Conservation (phyloP, 1,140 invertebrate species). For the Vanessa tameamea region DNA sequence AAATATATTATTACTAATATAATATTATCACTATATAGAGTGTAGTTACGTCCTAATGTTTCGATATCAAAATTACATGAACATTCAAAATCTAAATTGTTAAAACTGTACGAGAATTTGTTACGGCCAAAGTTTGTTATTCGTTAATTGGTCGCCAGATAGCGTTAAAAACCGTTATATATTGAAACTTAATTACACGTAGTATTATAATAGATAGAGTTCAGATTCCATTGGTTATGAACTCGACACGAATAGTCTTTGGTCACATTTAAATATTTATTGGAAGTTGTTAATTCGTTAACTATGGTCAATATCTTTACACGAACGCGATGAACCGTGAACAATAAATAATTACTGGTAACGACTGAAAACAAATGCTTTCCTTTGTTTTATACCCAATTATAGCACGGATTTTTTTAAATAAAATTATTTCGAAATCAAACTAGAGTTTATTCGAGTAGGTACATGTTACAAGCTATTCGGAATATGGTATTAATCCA, state of each 20-base stretch:
- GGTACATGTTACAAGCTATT: no score
- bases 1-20: no score
- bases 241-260: conserved; percentile 46
- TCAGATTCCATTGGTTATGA: conserved; percentile 39
- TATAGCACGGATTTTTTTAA: conserved; percentile 13
- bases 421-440: background rate
- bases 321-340: conserved; percentile 64
- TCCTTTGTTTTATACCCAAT: conserved; percentile 31
- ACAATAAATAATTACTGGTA: conserved; percentile 69
- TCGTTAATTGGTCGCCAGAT: conserved; percentile 71
- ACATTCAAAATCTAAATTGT: conserved; percentile 74
- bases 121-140: conserved; percentile 76
- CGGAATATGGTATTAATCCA: no score
- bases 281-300: conserved; percentile 66
- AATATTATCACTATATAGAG: conserved; percentile 6
- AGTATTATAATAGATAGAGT: conserved; percentile 14
- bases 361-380: conserved; percentile 41
- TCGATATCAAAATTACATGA: conserved; percentile 66
- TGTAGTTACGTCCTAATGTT: conserved; percentile 51
- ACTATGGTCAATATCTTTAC: conserved; percentile 64
- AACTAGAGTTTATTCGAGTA: background rate
- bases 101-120: conserved; percentile 79
- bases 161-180: conserved; percentile 42
- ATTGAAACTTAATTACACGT: conserved; percentile 33
- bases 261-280: conserved; percentile 70